Base-by-base conservation (phyloP, 2,797 vertebrate species). In the Sebastes reedi region DNA sequence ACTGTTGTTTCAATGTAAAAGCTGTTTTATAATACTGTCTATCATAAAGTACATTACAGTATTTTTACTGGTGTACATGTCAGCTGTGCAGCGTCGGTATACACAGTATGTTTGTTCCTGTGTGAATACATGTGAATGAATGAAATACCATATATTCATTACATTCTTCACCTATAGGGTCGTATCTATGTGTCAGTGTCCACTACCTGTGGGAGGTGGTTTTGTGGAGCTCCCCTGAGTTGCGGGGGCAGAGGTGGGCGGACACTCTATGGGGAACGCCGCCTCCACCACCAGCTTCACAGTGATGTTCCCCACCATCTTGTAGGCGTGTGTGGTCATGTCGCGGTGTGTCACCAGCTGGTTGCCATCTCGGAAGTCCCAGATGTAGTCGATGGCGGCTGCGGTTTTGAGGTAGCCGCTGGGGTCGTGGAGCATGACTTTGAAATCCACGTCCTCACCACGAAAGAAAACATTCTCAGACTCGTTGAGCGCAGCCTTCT, bases 281-380 rank as follows among this genome's bases (percentile, higher is more conserved):
- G 97, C 97, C 90, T 97, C 94, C 75, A 99, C 96, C 3, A 95
- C 96, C 90, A 99, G 93, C 91, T 97, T 97, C 67, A 97, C 90
- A 7, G 86, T 95, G 92, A 97, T 95, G 66, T 84, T 96, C 79
- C 98, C 98, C 66, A 95, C 90, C 6, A 87, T 82, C 62, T 90
- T 89, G 52, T 97, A 99, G 58, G 85, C 55, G 83, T 96, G 95
- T 1, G 91, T 94, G 79, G 91, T 95, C 80, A 95, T 74, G 0
- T 89, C 82, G 0, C 94, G 97, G 83, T 97, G 97, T 29, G 95
- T 97, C 13, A 97, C 95, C 81, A 95, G 91, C 76, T 96, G 94
- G 90, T 95, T 94, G 52, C 97, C 97, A 18, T 99, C 98, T 30
- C 94, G 95, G 0, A 98, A 99, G 83, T 97, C 95, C 98, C 98